phyloP scores from a whole-genome alignment of 1,140 invertebrate species.

The Epicauta chinensis region DNA sequence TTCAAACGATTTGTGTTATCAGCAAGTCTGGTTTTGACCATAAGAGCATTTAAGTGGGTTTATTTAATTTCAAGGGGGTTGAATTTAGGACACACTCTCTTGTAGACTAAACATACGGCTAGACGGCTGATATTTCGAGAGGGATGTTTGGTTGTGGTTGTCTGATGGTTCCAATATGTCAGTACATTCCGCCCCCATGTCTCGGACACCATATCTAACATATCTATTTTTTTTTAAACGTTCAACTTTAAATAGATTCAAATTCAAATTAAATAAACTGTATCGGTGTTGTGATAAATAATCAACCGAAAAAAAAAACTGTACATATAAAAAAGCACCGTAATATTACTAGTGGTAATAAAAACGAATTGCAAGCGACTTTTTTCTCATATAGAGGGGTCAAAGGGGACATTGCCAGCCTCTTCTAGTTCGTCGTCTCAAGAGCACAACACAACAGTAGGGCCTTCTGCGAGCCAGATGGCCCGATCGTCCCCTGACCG shows the following conservation, averaged over 20 bases:
- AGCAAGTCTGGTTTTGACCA: too few relatives aligned
- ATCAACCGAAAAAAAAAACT: too few relatives aligned
- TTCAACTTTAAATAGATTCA: too few relatives aligned
- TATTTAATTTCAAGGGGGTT: constrained; percentile 3
- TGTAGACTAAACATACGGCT: constrained; percentile 26
- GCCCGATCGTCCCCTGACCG: constrained; percentile 38
- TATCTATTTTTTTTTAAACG: too few relatives aligned
- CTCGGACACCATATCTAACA: background rate
- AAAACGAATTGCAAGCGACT: constrained; percentile 13
- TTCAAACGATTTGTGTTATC: too few relatives aligned
- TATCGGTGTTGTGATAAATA: too few relatives aligned
- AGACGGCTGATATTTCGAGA: constrained; percentile 12
- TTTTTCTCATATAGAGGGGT: constrained; percentile 28
- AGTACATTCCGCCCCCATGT: constrained; percentile 26
- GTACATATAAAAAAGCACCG: too few relatives aligned
- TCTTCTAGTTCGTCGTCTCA: constrained; percentile 30
- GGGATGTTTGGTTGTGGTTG: constrained; percentile 19
- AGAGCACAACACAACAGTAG: constrained; percentile 27
- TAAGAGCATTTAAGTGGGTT: background rate
- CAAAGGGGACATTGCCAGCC: constrained; percentile 30
- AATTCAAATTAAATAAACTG: too few relatives aligned
- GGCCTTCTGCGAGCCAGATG: constrained; percentile 38
- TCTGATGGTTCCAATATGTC: constrained; percentile 35
- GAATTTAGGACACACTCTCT: constrained; percentile 10
- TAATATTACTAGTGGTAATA: too few relatives aligned